Evolutionary conservation across 2,888 invertebrate genomes (phyloP), one percentile per base, ranked within the genome.

Genomic region (Cacoxenus indagator): DNA sequence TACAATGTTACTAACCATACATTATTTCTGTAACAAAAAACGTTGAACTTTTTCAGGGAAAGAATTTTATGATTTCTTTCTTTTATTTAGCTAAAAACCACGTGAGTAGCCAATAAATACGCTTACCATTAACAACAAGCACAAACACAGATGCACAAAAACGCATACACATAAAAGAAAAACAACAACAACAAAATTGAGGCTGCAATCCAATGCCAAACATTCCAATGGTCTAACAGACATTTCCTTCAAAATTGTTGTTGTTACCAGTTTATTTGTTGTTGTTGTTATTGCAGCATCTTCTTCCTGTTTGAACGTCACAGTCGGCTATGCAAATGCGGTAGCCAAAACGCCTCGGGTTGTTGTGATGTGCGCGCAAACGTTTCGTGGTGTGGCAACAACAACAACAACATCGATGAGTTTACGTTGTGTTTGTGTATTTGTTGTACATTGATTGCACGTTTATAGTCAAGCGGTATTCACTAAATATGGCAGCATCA

Each of bases 311-410:
- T 14, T 62, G 14, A 19, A n/a, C 31, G 19, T 19, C 17, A 6
- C 43, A 8, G 45, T 45, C n/a, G 51, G 81, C 82, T 82, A 85
- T 85, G 85, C 84, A 85, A 85, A 85, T 85, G 86, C 85, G 84
- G 85, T 85, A 85, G 85, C 86, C 84, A 84, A 83, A 85, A 75
- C 84, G n/a, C 85, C 85, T 81, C 77, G 75, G 85, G 85, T 82
- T 85, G 84, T 85, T 85, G 84, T 85, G 84, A 83, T 82, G 84
- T 76, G 78, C 68, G n/a, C n/a, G 76, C 75, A 75, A 75, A 80
- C 78, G 81, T 78, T 62, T 45, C 61, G 9, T 45, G n/a, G 79
- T 77, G 76, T 61, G 66, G 11, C 9, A 19, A 59, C 29, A 59
- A 29, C 29, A 57, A 4, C 27, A 59, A 29, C 59, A 17, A 27